These are phyloP conservation scores for Pelecanus crispus DNA, from an alignment of 2,113 vertebrate genomes.

Conservation along the genomic window DNA sequence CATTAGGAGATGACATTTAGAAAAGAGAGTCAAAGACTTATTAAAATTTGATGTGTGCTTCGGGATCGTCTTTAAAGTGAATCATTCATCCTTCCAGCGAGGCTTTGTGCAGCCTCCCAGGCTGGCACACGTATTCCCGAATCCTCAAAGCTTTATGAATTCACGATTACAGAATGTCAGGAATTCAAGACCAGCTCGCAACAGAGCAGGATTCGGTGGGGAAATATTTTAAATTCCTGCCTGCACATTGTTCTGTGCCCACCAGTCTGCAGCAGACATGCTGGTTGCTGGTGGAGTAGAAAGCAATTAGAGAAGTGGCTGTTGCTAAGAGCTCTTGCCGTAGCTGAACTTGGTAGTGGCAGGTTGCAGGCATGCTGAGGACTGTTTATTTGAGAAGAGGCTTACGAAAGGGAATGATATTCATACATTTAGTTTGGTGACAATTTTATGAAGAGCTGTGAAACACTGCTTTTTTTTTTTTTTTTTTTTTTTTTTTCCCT, in stretches of 20 bases:
- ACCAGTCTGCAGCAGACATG: background rate
- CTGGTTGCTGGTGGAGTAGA: background rate
- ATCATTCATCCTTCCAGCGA: background rate
- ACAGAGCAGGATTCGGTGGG: background rate
- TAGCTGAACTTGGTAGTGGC: background rate
- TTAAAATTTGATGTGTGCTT: conserved; percentile 17
- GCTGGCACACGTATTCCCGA: background rate
- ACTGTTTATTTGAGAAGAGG: background rate
- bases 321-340: background rate
- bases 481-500: no score
- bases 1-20: conserved; percentile 35
- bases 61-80: background rate
- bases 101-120: background rate
- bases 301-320: conserved; percentile 36
- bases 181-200: background rate
- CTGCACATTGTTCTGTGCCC: background rate
- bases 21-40: background rate
- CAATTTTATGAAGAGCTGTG: background rate
- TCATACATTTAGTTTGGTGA: background rate
- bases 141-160: background rate
- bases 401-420: background rate
- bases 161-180: background rate
- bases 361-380: background rate
- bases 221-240: background rate
- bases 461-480: background rate